Base-by-base conservation (phyloP, 2,888 invertebrate species). In the Ametastegia equiseti region DNA sequence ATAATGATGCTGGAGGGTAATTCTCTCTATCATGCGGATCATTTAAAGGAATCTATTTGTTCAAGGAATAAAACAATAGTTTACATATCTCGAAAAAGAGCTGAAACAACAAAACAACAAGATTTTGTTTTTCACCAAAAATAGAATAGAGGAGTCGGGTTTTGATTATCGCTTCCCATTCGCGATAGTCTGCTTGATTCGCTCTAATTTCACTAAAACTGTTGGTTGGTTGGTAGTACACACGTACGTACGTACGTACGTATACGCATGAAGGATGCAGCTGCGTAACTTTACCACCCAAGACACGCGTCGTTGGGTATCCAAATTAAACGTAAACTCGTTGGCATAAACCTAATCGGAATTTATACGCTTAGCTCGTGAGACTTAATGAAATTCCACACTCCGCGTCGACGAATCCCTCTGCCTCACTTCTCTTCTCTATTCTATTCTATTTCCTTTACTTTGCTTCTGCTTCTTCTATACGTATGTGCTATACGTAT, bases 351-450 rank as follows among this genome's bases (percentile, higher is more conserved):
- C 39, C 27, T 78, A 78, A 78, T 63, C 42, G 78, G 60, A 63
- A 78, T 78, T 78, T 78, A 78, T 63, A 78, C 78, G 60, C 60
- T 60, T 30, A 54, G 23, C 77, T 60, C 27, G 33, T n/a, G 19
- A 60, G 78, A 60, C 60, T 60, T 78, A 63, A 78, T 78, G 57
- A 78, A 78, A 78, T 78, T 78, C 78, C 78, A 30, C 45, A 42
- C 27, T 78, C 63, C 19, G 33, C 71, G 71, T 71, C 50, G 54
- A 54, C 75, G n/a, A n/a, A n/a, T n/a, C n/a, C n/a, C 54, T 11
- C 15, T 11, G 33, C n/a, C 75, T 27, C 19, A 47, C 73, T 47
- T 33, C 39, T n/a, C 47, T 47, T 71, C n/a, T n/a, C 45, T 71
- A 13, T 27, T 27, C 30, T 71, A 47, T 67, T 7, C 19, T 67